phyloP scores from a whole-genome alignment of 2,113 vertebrate genomes.

The Pluvialis apricaria region DNA sequence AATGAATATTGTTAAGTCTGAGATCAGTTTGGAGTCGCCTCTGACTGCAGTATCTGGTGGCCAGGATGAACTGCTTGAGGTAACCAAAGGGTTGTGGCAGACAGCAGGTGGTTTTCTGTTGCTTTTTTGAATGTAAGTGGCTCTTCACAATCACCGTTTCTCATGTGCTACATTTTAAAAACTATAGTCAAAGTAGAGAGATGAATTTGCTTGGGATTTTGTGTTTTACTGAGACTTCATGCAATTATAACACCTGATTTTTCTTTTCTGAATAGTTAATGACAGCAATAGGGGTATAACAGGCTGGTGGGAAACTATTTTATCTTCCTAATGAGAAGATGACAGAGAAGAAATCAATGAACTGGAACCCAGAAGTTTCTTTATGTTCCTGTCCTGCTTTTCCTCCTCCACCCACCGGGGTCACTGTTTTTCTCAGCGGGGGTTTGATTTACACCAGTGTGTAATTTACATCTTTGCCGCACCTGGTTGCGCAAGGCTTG shows the following conservation, averaged over 20 bases:
- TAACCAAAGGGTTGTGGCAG: not conserved
- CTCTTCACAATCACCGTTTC: not conserved
- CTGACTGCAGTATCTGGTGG: not conserved
- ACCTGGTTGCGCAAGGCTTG: accelerated
- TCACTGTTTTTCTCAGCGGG: not conserved
- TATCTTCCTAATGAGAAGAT: not conserved
- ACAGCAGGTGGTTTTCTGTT: not conserved
- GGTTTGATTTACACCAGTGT: not conserved
- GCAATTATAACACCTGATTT: not conserved
- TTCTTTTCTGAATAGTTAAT: not conserved
- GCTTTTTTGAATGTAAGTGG: not conserved
- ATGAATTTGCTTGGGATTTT: not conserved
- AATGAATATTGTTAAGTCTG: not conserved
- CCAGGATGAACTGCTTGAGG: not conserved
- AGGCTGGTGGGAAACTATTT: not conserved
- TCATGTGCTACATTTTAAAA: accelerated
- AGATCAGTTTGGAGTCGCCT: not conserved
- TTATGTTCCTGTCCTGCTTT: not conserved
- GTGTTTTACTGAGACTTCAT: not conserved
- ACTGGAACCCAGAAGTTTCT: not conserved
- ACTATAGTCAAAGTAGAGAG: not conserved
- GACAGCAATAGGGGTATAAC: not conserved
- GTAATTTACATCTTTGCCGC: not conserved
- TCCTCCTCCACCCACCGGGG: not conserved
- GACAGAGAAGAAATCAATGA: not conserved